Evolutionary conservation across 2,113 vertebrate species (phyloP), one percentile per base, ranked within the genome.

Genomic region (Dasypus novemcinctus): DNA sequence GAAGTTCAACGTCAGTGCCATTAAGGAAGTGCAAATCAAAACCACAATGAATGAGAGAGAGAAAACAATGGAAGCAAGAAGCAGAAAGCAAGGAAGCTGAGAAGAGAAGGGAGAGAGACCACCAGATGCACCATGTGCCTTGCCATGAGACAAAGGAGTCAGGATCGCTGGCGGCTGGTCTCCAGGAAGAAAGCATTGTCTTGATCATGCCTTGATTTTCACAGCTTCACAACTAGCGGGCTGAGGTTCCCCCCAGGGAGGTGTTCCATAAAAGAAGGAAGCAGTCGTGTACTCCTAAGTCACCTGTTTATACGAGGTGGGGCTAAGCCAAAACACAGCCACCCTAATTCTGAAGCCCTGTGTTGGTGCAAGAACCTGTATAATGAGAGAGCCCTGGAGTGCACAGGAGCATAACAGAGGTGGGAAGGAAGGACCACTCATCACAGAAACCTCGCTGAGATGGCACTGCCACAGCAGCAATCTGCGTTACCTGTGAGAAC

Each of bases 401-500:
- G 33, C 66, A 25, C 23, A 80, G 46, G 21, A 54, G 49, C 15
- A 20, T 7, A 64, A 7, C 0, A 3, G 17, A 15, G 5, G 25
- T 3, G 13, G 25, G 12, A 52, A 72, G 71, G 46, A 63, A 86
- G 41, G 52, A 1, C 1, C 59, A 21, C 6, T 83, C 27, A 6
- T 29, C 69, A 59, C 12, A 90, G 76, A 76, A 38, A 79, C 27
- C 21, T 27, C 14, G 17, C 27, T 27, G 11, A 9, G 43, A 54
- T n/a, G 13, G 23, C 9, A 0, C 10, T 15, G 0, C 12, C 27
- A 18, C 2, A 4, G 57, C 4, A n/a, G 66, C 18, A 61, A 3
- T 75, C 46, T 33, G 31, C 29, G 25, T 69, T 41, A 31, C n/a
- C 83, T 83, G 0, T 2, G 46, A 71, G n/a, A 31, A 79, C 7